phyloP scores from a whole-genome alignment of 2,113 vertebrate species.

The Cottus gobio region DNA sequence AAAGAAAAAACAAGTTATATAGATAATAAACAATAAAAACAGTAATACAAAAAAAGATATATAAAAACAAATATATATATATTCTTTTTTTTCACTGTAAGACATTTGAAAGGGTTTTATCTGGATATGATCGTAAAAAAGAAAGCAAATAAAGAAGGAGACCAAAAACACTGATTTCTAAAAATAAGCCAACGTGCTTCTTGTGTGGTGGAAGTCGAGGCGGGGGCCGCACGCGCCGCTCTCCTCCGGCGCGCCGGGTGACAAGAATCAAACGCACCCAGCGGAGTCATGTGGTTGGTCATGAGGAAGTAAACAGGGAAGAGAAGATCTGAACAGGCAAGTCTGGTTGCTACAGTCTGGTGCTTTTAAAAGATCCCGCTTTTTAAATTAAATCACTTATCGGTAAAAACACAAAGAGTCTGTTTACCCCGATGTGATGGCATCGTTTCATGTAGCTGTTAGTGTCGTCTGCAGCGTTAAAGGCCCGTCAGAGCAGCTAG shows the following conservation, averaged over 20 bases:
- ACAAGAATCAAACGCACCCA: slow-evolving; percentile 48
- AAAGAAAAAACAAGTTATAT: no score
- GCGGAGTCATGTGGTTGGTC: slow-evolving; percentile 73
- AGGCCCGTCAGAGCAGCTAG: background rate
- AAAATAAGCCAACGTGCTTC: background rate
- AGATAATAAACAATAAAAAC: no score
- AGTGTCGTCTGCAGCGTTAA: background rate
- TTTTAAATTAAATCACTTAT: background rate
- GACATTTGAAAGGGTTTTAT: no score
- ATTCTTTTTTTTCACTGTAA: background rate
- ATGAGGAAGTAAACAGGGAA: slow-evolving; percentile 78
- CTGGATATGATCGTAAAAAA: no score
- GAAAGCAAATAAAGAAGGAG: background rate
- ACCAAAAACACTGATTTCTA: no score
- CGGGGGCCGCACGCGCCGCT: background rate
- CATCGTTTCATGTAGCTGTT: background rate
- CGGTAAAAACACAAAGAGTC: background rate
- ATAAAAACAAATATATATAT: no score
- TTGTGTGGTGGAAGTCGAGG: background rate
- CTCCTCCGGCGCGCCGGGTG: slow-evolving; percentile 21
- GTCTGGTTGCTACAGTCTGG: background rate
- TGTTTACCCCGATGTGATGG: background rate
- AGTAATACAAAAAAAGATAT: no score
- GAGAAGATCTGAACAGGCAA: slow-evolving; percentile 20
- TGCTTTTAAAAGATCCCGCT: background rate